A percentile compares a stretch with the other conserved stretches of the same genome.
phyloP scores from a whole-genome alignment of 2,797 vertebrate species.

The Spinibarbus caldwelli region DNA sequence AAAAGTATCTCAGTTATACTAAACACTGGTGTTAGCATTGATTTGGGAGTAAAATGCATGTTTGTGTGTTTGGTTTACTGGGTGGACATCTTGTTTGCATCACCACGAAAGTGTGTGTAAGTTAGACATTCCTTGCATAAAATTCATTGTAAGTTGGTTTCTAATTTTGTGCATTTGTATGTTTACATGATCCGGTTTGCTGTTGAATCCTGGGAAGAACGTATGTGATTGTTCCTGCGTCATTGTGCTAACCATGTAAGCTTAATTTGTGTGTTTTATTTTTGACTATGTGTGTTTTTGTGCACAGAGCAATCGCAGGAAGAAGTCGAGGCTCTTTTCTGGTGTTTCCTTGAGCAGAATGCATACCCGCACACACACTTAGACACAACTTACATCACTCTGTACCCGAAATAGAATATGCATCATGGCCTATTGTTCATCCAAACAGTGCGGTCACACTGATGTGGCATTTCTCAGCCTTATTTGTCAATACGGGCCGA shows the following conservation, averaged over 20 bases:
- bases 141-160: neutral
- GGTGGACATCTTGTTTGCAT: neutral
- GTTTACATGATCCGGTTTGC: neutral
- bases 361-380: neutral
- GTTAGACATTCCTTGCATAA: neutral
- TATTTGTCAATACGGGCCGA: neutral
- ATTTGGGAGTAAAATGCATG: neutral
- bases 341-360: slow-evolving; percentile 35
- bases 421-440: slow-evolving; percentile 35
- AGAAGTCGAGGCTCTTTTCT: slow-evolving; percentile 42
- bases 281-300: slow-evolving; percentile 28
- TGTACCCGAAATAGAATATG: slow-evolving; percentile 17
- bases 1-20: neutral
- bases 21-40: neutral
- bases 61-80: neutral
- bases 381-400: slow-evolving; percentile 28
- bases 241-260: slow-evolving; percentile 3
- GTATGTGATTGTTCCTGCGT: slow-evolving; percentile 4
- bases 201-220: slow-evolving; percentile 12
- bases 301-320: slow-evolving; percentile 46
- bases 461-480: slow-evolving; percentile 4
- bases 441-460: neutral
- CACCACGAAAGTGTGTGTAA: neutral
- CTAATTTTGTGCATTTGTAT: slow-evolving; percentile 1
- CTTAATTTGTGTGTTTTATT: slow-evolving; percentile 7